phyloP scores from a whole-genome alignment of 2,888 invertebrate species.

The Heliconius ismenius region DNA sequence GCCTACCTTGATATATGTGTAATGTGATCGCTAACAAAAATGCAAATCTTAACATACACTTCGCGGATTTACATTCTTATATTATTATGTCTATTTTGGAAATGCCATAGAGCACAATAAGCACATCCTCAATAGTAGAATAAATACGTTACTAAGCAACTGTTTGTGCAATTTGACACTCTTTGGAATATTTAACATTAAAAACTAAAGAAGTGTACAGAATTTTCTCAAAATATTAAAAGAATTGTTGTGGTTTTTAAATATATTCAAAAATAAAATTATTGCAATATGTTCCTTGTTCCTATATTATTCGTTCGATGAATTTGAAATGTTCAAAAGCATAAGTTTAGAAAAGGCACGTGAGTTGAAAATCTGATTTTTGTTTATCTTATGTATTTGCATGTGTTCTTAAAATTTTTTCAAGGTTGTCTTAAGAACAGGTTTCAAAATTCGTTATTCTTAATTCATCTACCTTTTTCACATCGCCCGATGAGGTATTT shows the following conservation, averaged over 20 bases:
- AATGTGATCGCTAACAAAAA: too few relatives aligned
- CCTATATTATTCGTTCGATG: constrained; percentile 63
- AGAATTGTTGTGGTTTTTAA: constrained; percentile 62
- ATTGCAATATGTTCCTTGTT: constrained; percentile 66
- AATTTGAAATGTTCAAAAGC: constrained; percentile 75
- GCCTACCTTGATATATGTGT: too few relatives aligned
- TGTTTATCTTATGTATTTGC: background rate
- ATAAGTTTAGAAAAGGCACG: constrained; percentile 67
- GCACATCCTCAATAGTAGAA: background rate
- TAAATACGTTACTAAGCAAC: constrained; percentile 11
- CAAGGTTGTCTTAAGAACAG: constrained; percentile 16
- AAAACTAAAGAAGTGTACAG: constrained; percentile 58
- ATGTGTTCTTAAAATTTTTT: background rate
- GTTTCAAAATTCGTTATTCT: background rate
- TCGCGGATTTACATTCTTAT: too few relatives aligned
- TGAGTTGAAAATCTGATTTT: constrained; percentile 10
- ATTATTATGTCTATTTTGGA: background rate
- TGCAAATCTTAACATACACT: too few relatives aligned
- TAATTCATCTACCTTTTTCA: background rate
- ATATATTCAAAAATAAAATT: constrained; percentile 61
- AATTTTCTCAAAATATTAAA: constrained; percentile 68
- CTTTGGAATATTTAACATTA: constrained; percentile 62
- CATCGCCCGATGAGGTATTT: background rate
- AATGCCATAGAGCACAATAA: constrained; percentile 10
- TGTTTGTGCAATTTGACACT: constrained; percentile 50